Conservation (phyloP, 2,888 invertebrate genomes). For the Erynnis tages region DNA sequence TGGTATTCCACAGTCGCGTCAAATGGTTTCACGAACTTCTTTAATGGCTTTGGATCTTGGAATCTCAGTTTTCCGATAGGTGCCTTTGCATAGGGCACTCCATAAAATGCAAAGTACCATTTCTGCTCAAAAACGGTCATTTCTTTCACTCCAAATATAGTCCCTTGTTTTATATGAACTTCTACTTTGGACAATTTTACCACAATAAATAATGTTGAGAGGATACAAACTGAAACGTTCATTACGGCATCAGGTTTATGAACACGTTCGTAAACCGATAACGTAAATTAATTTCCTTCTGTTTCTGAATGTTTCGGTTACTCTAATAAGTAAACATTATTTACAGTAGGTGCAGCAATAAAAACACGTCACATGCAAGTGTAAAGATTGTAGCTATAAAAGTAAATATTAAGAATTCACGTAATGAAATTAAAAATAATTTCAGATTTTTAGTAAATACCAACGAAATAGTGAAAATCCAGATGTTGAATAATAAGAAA, state of each 20-base stretch:
- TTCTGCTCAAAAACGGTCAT: constrained; percentile 52
- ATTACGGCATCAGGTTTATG: constrained; percentile 21
- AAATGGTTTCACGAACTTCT: constrained; percentile 74
- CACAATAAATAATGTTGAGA: constrained; percentile 32
- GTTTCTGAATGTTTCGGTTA: background rate
- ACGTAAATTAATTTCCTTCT: constrained; percentile 4
- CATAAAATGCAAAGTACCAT: constrained; percentile 63
- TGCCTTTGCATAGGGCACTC: constrained; percentile 64
- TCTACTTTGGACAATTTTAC: constrained; percentile 41
- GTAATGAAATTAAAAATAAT: constrained; percentile 10
- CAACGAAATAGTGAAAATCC: constrained; percentile 42
- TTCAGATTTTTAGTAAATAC: constrained; percentile 68
- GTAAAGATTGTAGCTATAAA: too few species aligned
- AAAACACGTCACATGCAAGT: too few species aligned
- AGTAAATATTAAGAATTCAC: too few species aligned
- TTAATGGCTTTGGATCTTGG: constrained; percentile 55
- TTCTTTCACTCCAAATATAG: constrained; percentile 48
- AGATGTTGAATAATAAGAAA: constrained; percentile 45
- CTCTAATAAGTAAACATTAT: too few species aligned
- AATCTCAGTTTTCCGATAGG: constrained; percentile 62
- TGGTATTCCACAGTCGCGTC: constrained; percentile 78
- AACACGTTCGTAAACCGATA: background rate
- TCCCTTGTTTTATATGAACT: constrained; percentile 59
- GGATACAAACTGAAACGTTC: constrained; percentile 39
- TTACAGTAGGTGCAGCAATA: too few species aligned